phyloP scores from a whole-genome alignment of 2,113 vertebrate species.

The Prunella himalayana region DNA sequence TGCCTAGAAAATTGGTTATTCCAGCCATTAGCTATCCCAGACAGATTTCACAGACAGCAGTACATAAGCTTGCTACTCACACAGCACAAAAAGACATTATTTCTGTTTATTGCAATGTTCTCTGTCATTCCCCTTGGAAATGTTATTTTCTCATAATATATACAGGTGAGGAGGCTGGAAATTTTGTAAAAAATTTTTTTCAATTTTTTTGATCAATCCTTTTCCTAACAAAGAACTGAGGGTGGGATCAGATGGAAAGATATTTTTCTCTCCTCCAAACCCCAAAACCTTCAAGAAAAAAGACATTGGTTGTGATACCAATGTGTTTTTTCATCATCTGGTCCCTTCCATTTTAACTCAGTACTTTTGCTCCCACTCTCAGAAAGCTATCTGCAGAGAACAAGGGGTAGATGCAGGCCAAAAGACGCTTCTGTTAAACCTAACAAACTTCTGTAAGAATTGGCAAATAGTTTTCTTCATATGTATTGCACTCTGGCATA shows the following conservation, averaged over 20 bases:
- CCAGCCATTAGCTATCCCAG: background rate
- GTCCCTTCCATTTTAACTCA: background rate
- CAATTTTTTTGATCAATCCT: background rate
- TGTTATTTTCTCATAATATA: background rate
- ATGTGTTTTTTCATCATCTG: background rate
- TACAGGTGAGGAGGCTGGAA: background rate
- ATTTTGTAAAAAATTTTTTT: background rate
- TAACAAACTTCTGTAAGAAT: background rate
- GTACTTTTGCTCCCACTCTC: background rate
- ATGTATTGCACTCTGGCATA: background rate
- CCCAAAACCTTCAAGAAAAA: background rate
- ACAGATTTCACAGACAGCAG: background rate
- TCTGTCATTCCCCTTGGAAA: background rate
- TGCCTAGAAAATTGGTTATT: background rate
- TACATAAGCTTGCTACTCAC: background rate
- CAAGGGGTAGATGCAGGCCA: fast-evolving
- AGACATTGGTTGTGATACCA: background rate
- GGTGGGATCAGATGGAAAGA: background rate
- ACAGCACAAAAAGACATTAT: background rate
- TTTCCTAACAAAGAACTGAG: background rate
- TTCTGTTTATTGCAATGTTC: background rate
- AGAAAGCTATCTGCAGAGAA: background rate
- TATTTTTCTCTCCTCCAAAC: background rate
- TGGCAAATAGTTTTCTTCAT: background rate
- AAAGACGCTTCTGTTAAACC: background rate